Evolutionary conservation across 23 tunicate genomes (phyloP).

Genomic region (Ciona savignyi): DNA sequence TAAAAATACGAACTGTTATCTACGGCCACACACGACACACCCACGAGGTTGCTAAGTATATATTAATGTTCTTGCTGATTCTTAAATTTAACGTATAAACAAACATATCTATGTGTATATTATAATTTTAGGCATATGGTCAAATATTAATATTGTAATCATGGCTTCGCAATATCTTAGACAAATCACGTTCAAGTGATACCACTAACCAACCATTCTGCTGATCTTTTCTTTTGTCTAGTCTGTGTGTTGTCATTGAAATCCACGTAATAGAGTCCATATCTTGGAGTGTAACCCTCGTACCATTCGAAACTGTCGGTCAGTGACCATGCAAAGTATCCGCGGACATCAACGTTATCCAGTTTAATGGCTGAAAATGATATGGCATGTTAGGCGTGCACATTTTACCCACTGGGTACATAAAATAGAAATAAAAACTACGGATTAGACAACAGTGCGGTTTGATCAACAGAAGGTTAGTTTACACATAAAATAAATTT

Average conservation of each 20-base stretch:
- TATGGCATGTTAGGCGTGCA: too few species aligned
- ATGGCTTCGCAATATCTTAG: neutral
- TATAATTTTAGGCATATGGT: neutral
- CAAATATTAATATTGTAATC: neutral
- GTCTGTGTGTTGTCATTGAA: conserved; percentile 23
- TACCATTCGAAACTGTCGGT: conserved; percentile 78
- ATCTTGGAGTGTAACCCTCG: conserved; percentile 34
- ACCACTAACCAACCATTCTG: conserved; percentile 23
- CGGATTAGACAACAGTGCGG: too few species aligned
- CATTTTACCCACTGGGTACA: conserved; percentile 43
- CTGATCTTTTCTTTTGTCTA: conserved; percentile 24
- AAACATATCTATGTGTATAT: neutral
- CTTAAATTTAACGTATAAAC: neutral
- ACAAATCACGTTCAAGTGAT: too few species aligned
- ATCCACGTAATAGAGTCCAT: conserved; percentile 67
- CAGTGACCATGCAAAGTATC: conserved; percentile 49
- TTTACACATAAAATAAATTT: too few species aligned
- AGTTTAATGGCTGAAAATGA: conserved; percentile 59
- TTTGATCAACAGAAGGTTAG: too few species aligned
- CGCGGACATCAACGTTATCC: conserved; percentile 68
- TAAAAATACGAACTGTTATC: too few species aligned
- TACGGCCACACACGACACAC: too few species aligned
- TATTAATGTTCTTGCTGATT: neutral
- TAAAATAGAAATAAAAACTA: too few species aligned
- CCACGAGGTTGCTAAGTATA: too few species aligned